Evolutionary conservation across 2,113 vertebrate genomes (phyloP), one percentile per base, ranked within the genome.

Genomic region (Rhinichthys klamathensis): DNA sequence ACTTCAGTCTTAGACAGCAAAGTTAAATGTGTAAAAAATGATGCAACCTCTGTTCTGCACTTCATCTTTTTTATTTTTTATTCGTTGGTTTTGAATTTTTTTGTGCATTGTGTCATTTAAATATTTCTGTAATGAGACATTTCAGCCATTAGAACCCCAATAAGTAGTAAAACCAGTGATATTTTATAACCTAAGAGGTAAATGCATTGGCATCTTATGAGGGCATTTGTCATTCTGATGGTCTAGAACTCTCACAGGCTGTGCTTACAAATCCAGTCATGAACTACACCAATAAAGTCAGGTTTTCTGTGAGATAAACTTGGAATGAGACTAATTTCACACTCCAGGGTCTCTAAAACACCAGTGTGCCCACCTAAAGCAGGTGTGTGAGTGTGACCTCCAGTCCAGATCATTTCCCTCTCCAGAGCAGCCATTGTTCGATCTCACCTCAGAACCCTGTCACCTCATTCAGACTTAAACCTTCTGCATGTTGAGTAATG

Each of bases 401-500:
- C 18, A 38, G 15, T 49, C 75, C n/a, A 38, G 15, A 75, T 56
- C 49, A 41, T n/a, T 56, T 78, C 56, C 51, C 32, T 38, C 49
- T 11, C 25, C 60, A 51, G 80, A 83, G 23, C 11, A 10, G 23
- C 60, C 38, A 73, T 76, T 84, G 83, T 84, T 84, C 75, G 2
- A 32, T 67, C 49, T 80, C n/a, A 13, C 12, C 44, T 44, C 78
- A 65, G 65, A 87, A 54, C 63, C 63, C 35, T 18, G 25, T 78
- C 74, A 82, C 85, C 73, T 72, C 23, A 23, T 83, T 83, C 56
- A 41, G 60, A 4, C 67, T 84, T 84, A 46, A 87, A 84, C 49
- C 51, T 61, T 75, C 58, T 74, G 15, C 82, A 74, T 65, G 56
- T 80, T 30, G 56, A 56, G 46, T 80, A 87, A 87, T 87, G 81